Percentiles rank a stretch among this genome's conserved stretches.
Conservation (phyloP, 2,797 vertebrate genomes). For the Cyclopterus lumpus region DNA sequence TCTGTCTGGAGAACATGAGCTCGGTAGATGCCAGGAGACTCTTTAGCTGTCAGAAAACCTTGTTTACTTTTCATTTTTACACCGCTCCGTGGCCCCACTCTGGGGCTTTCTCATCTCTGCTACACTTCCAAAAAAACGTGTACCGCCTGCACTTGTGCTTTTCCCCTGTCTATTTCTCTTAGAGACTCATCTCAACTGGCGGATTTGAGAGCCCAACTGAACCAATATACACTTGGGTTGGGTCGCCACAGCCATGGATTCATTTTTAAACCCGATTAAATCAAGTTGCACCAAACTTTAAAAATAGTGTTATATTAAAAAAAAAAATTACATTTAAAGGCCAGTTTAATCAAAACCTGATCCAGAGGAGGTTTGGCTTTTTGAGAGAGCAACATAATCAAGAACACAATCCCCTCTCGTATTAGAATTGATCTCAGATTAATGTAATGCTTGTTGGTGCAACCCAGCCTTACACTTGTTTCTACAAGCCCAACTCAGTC, state of each 20-base stretch:
- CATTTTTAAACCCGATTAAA: not conserved
- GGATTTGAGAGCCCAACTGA: slow-evolving; percentile 42
- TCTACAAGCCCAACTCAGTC: slow-evolving; percentile 32
- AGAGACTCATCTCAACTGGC: slow-evolving; percentile 42
- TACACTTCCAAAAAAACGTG: slow-evolving; percentile 59
- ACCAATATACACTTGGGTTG: slow-evolving; percentile 40
- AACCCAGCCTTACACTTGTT: slow-evolving; percentile 29
- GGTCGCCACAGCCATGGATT: not conserved
- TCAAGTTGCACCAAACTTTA: not conserved
- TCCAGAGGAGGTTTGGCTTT: not conserved
- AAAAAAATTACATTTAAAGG: not conserved
- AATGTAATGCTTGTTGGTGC: not conserved
- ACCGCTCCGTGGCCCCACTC: slow-evolving; percentile 52
- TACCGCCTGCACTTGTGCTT: slow-evolving; percentile 52
- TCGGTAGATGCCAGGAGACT: slow-evolving; percentile 65
- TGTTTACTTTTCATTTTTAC: slow-evolving; percentile 78
- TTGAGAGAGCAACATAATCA: not conserved
- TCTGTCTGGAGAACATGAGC: slow-evolving; percentile 67
- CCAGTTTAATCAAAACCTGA: not conserved
- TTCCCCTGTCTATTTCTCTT: slow-evolving; percentile 50
- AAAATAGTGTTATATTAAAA: not conserved
- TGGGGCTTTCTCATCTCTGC: slow-evolving; percentile 56
- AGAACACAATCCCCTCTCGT: not conserved
- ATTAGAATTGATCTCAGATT: not conserved
- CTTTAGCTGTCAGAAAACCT: slow-evolving; percentile 75